Evolutionary conservation across 2,888 invertebrate genomes (phyloP), one percentile per base, ranked within the genome.

Genomic region (Cryptocheilus praepositus): DNA sequence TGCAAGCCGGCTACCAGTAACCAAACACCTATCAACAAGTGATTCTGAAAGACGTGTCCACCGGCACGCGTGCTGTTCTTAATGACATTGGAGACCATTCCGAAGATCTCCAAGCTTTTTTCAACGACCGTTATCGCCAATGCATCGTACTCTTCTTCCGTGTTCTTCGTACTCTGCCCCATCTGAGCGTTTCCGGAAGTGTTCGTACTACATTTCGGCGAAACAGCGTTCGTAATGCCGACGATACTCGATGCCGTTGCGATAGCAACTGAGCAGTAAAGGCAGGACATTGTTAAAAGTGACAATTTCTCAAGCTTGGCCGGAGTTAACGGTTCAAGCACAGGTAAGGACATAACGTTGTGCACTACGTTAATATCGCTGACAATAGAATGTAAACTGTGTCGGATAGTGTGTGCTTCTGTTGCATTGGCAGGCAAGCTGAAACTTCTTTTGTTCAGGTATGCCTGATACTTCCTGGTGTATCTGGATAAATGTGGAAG

Each of bases 11-110:
- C 94, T 19, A 97, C 92, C 61, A 97, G 89, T 61, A 97, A 91
- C 97, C 97, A 97, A 0, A 95, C 93, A 8, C 96, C 96, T 77
- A 96, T 93, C 89, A 97, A 92, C 70, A 96, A 91, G 87, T 97
- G 94, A 89, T 98, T 98, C 89, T 97, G 97, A 81, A 95, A 93
- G 90, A 95, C 95, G 89, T 94, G 95, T 72, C 96, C 96, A 58
- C 96, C 96, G 57, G 96, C 95, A 79, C 97, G 92, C 0, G 97
- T 96, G 3, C 97, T 97, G 61, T 92, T 92, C 85, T 94, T 95
- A 80, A 97, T 95, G 45, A 94, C 93, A 73, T 92, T 92, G 2
- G 95, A 95, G 67, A 97, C 94, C 76, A 92, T 92, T 77, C 94
- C 94, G 89, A 95, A 97, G 79, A 97, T 93, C 86, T 96, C 95